A percentile compares a stretch with the other conserved stretches of the same genome.
phyloP scores from a whole-genome alignment of 1,140 invertebrate species.

The Halictus rubicundus region DNA sequence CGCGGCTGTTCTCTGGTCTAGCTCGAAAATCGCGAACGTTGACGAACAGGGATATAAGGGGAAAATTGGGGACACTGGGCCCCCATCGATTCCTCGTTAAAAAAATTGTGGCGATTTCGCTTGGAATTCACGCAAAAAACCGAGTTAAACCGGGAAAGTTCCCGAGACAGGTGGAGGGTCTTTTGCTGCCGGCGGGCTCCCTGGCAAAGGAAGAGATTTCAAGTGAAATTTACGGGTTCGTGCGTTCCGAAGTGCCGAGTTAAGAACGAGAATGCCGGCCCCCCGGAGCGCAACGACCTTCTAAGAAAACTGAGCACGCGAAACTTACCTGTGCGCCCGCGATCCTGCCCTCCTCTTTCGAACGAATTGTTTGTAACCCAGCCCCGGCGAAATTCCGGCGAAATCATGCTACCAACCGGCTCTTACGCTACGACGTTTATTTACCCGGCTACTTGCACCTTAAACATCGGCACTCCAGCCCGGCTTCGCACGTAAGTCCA shows the following conservation, averaged over 20 bases:
- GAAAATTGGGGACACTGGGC: too few relatives aligned
- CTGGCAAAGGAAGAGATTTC: constrained; percentile 48
- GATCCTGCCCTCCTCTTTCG: neutral
- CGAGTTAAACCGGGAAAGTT: constrained; percentile 31
- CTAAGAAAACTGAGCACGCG: constrained; percentile 42
- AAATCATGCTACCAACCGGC: neutral
- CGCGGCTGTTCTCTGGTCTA: too few relatives aligned
- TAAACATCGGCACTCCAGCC: neutral
- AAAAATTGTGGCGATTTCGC: constrained; percentile 15
- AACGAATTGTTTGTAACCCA: neutral
- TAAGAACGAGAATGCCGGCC: constrained; percentile 53
- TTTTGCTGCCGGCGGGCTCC: constrained; percentile 11
- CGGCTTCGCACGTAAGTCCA: neutral
- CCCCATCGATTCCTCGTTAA: constrained; percentile 17
- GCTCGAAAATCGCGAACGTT: too few relatives aligned
- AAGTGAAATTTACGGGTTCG: constrained; percentile 63
- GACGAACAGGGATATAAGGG: neutral
- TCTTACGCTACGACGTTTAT: neutral
- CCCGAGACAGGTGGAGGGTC: constrained; percentile 43
- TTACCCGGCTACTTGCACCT: neutral
- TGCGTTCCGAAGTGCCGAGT: constrained; percentile 56
- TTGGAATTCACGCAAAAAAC: constrained; percentile 25
- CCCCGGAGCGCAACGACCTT: constrained; percentile 59
- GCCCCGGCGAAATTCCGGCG: neutral
- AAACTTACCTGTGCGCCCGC: neutral